Evolutionary conservation across 2,113 vertebrate species (phyloP).

Genomic region (Anolis carolinensis): DNA sequence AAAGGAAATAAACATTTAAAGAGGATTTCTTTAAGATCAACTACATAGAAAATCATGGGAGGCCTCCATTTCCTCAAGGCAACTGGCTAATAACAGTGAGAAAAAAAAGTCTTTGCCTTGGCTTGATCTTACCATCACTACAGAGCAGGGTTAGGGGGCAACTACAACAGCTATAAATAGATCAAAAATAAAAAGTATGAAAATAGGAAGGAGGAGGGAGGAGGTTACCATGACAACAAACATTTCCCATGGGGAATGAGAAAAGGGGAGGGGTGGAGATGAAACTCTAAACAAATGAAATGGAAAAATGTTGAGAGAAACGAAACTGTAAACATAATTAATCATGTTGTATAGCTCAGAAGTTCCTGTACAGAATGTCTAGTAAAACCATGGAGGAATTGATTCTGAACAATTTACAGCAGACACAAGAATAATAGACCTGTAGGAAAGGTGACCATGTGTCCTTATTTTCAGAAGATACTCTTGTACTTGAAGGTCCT

Average conservation of each 20-base stretch:
- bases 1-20: not conserved
- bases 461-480: not conserved
- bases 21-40: not conserved
- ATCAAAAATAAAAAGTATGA: conserved; percentile 46
- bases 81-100: not conserved
- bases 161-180: conserved; percentile 65
- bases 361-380: not conserved
- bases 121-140: not conserved
- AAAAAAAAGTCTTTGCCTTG: not conserved
- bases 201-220: conserved; percentile 59
- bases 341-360: not conserved
- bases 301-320: conserved; percentile 18
- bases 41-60: not conserved
- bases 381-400: not conserved
- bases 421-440: not conserved
- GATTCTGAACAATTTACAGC: not conserved
- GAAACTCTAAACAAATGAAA: conserved; percentile 69
- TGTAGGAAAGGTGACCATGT: not conserved
- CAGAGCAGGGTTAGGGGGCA: conserved; percentile 45
- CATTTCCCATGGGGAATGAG: conserved; percentile 65
- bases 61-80: not conserved
- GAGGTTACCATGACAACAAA: conserved; percentile 67
- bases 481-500: not conserved
- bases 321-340: not conserved
- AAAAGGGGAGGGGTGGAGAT: conserved; percentile 9